Percentiles rank a stretch among this genome's conserved stretches.
phyloP scores from a whole-genome alignment of 2,113 vertebrate genomes.

The Myocastor coypus region DNA sequence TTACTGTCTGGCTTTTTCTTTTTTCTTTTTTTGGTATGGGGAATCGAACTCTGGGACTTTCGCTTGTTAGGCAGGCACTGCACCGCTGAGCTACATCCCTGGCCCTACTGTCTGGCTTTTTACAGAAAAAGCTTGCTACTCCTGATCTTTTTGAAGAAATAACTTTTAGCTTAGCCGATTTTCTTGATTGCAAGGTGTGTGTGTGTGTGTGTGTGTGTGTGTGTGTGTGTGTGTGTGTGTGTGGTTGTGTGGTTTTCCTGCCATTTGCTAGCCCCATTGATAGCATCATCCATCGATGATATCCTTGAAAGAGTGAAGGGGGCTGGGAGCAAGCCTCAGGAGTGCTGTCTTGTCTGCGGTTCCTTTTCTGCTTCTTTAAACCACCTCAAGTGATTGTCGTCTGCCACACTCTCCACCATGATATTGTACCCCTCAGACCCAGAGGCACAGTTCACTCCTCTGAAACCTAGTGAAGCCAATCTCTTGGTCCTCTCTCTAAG shows the following conservation, averaged over 20 bases:
- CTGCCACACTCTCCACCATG: neutral
- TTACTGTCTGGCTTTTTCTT: slow-evolving; percentile 8
- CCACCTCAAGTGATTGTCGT: neutral
- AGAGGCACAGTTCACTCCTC: neutral
- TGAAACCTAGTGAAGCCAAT: neutral
- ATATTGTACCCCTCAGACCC: neutral
- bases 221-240: neutral
- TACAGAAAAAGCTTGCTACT: neutral
- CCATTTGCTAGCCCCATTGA: neutral
- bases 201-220: neutral
- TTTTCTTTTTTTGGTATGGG: too few species aligned
- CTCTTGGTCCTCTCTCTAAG: neutral
- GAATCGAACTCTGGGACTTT: too few species aligned
- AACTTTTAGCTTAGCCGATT: neutral
- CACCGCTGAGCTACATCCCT: too few species aligned
- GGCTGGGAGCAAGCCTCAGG: neutral
- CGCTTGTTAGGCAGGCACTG: too few species aligned
- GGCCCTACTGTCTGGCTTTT: neutral
- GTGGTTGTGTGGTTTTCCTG: neutral
- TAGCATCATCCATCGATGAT: neutral
- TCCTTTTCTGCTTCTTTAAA: neutral
- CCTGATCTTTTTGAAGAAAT: neutral
- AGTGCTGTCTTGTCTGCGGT: neutral
- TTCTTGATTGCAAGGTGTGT: neutral
- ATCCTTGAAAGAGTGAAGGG: neutral